Conservation (phyloP, 2,797 vertebrate genomes). For the Clamator glandarius region DNA sequence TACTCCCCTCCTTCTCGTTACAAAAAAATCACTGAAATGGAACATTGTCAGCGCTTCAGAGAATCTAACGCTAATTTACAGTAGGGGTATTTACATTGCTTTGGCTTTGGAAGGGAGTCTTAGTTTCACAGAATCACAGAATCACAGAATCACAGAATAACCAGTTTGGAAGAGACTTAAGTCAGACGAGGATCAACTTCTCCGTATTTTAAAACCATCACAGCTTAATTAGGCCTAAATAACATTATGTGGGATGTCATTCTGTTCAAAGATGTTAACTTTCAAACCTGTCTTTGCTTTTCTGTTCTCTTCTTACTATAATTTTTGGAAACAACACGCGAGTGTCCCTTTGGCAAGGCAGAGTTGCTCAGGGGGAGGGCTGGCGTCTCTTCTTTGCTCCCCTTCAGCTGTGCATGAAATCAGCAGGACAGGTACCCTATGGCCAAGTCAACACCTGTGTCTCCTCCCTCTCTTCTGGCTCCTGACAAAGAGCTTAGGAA, state of each 20-base stretch:
- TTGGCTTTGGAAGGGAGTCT: neutral
- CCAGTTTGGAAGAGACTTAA: too few relatives aligned
- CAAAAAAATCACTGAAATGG: slow-evolving; percentile 47
- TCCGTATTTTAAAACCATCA: neutral
- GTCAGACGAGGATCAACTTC: neutral
- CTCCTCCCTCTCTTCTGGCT: neutral
- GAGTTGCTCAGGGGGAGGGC: neutral
- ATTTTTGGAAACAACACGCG: neutral
- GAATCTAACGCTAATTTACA: slow-evolving; percentile 28
- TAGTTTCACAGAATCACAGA: too few relatives aligned
- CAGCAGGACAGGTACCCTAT: neutral
- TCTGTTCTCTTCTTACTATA: neutral
- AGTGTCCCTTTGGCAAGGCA: neutral
- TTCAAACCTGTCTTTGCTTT: neutral
- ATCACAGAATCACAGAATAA: too few relatives aligned
- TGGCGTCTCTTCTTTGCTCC: neutral
- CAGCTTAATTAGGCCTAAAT: neutral
- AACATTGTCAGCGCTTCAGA: slow-evolving; percentile 49
- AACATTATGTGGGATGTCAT: neutral
- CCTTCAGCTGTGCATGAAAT: neutral
- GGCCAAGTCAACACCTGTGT: neutral
- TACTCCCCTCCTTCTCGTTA: slow-evolving; percentile 49
- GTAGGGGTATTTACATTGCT: slow-evolving; percentile 28
- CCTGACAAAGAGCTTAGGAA: neutral
- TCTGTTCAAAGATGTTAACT: neutral